Percentiles rank a stretch among this genome's conserved stretches.
Conservation (phyloP, 64 coral and sea anemone species). For the Actinia tenebrosa region DNA sequence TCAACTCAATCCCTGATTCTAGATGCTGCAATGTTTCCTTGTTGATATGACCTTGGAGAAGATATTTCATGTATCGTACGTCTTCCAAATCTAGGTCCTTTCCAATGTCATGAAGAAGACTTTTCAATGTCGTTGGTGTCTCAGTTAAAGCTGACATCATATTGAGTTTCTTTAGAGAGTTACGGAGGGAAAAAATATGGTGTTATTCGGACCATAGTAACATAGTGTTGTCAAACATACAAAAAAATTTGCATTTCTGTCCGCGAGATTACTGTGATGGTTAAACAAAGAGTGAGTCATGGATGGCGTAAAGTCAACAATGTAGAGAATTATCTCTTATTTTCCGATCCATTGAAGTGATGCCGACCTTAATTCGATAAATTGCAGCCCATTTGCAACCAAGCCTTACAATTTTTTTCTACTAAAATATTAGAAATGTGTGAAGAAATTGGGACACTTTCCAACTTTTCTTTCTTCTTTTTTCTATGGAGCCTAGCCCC, state of each 20-base stretch:
- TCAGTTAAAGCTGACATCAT: neutral
- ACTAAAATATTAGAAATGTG: neutral
- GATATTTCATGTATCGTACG: constrained; percentile 74
- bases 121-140: constrained; percentile 31
- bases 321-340: neutral
- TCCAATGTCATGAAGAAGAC: constrained; percentile 60
- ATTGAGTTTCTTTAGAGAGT: neutral
- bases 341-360: neutral
- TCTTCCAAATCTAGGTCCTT: constrained; percentile 46
- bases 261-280: neutral
- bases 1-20: constrained; percentile 65
- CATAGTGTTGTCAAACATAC: constrained; percentile 7
- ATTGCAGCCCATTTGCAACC: too few species aligned
- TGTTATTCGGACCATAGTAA: neutral
- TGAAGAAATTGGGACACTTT: neutral
- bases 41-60: constrained; percentile 82
- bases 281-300: constrained; percentile 18
- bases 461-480: neutral
- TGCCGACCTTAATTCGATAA: too few species aligned
- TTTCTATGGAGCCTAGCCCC: too few species aligned
- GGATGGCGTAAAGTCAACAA: constrained; percentile 12
- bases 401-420: neutral
- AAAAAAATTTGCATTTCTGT: neutral
- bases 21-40: constrained; percentile 72
- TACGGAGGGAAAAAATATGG: neutral